These are phyloP conservation scores for Drosophila pseudotalamancana DNA, from an alignment of 2,888 invertebrate genomes.

Conservation along the genomic window DNA sequence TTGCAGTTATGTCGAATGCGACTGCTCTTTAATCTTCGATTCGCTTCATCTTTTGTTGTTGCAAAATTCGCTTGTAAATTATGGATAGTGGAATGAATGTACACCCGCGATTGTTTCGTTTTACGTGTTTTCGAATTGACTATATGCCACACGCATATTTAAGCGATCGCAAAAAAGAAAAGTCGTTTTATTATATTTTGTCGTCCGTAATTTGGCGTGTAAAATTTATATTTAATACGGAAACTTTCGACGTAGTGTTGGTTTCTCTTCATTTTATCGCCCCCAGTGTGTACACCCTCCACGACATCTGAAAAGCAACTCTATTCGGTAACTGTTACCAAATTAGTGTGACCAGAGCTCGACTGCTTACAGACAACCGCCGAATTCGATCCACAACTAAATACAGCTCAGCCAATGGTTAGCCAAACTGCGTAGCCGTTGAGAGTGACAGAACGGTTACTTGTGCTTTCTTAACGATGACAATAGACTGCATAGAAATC, in stretches of 20 bases:
- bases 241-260: slow-evolving; percentile 74
- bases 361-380: rapidly evolving
- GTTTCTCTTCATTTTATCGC: slow-evolving; percentile 54
- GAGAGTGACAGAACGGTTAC: background rate
- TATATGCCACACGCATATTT: slow-evolving; percentile 58
- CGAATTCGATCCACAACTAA: background rate
- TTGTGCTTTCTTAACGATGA: background rate
- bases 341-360: slow-evolving; percentile 31
- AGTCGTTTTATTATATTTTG: slow-evolving; percentile 43
- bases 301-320: slow-evolving; percentile 10
- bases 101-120: slow-evolving; percentile 58
- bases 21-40: slow-evolving; percentile 54
- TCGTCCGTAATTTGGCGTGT: slow-evolving; percentile 59
- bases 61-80: slow-evolving; percentile 70
- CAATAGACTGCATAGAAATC: background rate
- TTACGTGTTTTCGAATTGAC: slow-evolving; percentile 67
- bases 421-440: background rate
- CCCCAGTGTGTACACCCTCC: slow-evolving; percentile 50
- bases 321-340: slow-evolving; percentile 30
- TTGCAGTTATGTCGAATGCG: slow-evolving; percentile 70
- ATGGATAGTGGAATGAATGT: slow-evolving; percentile 64
- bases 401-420: slow-evolving; percentile 7
- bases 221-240: slow-evolving; percentile 49
- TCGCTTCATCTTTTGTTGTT: slow-evolving; percentile 56
- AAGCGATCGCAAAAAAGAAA: slow-evolving; percentile 41